Evolutionary conservation across 2,888 invertebrate genomes (phyloP), one percentile per base, ranked within the genome.

Genomic region (Rhagophthalmus giganteus): DNA sequence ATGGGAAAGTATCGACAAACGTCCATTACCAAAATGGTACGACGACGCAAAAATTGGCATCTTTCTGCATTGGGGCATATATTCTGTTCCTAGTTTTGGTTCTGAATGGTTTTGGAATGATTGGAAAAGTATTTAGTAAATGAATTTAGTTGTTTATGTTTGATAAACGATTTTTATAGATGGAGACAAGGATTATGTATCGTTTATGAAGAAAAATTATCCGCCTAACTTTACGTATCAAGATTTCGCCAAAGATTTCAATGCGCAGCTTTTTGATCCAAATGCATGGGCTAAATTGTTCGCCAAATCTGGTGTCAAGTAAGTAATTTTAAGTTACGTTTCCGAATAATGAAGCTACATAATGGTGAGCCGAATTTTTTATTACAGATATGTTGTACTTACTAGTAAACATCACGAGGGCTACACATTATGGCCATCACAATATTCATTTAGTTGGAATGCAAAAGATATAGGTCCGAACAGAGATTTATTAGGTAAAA

Each of bases 31-130:
- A 0, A 55, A 69, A 1, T 96, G 95, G 95, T 96, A 89, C 69
- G 94, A 95, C 68, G 80, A 88, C 41, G 89, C 87, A 0, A 96
- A 96, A 77, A 76, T 93, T 55, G 95, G 95, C 1, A 93, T 96
- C 62, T 95, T 96, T 67, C 76, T 96, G 27, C 95, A 95, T 68
- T 95, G 94, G 92, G 95, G 95, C 1, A 90, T 95, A 0, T 96
- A 87, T 68, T 85, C 91, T 0, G 94, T 95, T 8, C 95, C 94
- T 1, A 88, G 90, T 68, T 90, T 85, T 72, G 84, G 85, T 0
- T 84, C 86, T 0, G 95, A 94, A 77, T 96, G 95, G 96, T 95
- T 95, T 72, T 95, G 95, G 95, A 76, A 74, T 11, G 77, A 85
- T 62, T 94, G 92, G 93, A 77, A 81, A 76, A 79, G 88, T 87